Evolutionary conservation across 2,888 invertebrate species (phyloP).

Genomic region (Macrosoma leucophasiata): DNA sequence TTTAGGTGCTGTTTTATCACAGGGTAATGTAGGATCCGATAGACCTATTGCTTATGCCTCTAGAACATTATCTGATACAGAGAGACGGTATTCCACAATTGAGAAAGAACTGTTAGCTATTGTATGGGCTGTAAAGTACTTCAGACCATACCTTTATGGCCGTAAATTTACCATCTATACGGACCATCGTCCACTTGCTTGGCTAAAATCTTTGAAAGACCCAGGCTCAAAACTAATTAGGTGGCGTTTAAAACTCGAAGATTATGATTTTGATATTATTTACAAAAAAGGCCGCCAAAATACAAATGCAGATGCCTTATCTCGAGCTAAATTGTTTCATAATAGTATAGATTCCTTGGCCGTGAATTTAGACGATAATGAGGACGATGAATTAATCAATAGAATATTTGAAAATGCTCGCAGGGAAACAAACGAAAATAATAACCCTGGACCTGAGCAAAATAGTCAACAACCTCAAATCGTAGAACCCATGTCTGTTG

Average conservation of each 20-base stretch:
- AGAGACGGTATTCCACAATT: conserved; percentile 28
- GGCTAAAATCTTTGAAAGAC: conserved; percentile 41
- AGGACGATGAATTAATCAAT: conserved; percentile 8
- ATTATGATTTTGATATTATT: conserved; percentile 29
- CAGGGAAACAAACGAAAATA: background rate
- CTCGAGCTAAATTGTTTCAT: conserved; percentile 24
- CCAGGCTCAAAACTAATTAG: conserved; percentile 38
- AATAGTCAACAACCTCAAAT: too few species aligned
- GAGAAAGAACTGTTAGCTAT: conserved; percentile 42
- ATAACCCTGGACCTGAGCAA: conserved; percentile 1
- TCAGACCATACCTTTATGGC: conserved; percentile 41
- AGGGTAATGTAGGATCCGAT: conserved; percentile 28
- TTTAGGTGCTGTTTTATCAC: conserved; percentile 28
- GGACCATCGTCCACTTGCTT: conserved; percentile 42
- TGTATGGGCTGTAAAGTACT: conserved; percentile 38
- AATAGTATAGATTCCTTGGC: conserved; percentile 8
- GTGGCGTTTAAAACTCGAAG: conserved; percentile 35
- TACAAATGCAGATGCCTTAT: conserved; percentile 31
- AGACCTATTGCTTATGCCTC: conserved; percentile 30
- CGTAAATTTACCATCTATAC: conserved; percentile 40
- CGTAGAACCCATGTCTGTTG: background rate
- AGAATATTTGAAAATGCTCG: conserved; percentile 9
- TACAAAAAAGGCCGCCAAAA: conserved; percentile 30
- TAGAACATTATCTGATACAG: conserved; percentile 27
- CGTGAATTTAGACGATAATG: conserved; percentile 11